Percentiles rank a stretch among this genome's conserved stretches.
phyloP scores from a whole-genome alignment of 2,888 invertebrate genomes.

The Sussaba pulchella region DNA sequence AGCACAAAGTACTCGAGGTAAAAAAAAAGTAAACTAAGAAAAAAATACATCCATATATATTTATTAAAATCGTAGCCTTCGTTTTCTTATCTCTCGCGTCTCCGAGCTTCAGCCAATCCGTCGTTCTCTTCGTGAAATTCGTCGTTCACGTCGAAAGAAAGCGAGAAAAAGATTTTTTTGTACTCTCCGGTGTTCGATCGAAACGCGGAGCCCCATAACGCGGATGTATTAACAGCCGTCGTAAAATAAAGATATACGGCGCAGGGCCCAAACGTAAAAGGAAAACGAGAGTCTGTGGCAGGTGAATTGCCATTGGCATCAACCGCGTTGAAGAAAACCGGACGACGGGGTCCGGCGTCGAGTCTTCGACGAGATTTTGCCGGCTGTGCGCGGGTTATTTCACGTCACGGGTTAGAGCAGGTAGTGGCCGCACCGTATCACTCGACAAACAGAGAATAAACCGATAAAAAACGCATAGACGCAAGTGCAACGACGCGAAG shows the following conservation, averaged over 20 bases:
- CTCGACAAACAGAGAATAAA: conserved; percentile 53
- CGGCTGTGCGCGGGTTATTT: conserved; percentile 15
- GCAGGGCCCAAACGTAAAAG: conserved; percentile 13
- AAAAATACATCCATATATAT: neutral
- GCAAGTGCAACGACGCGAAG: neutral
- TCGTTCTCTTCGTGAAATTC: neutral
- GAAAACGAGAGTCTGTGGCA: conserved; percentile 29
- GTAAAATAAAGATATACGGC: conserved; percentile 49
- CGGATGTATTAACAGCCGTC: conserved; percentile 24
- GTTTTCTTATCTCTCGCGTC: conserved; percentile 60
- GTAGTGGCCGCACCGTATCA: conserved; percentile 40
- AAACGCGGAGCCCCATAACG: conserved; percentile 25
- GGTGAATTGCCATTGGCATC: conserved; percentile 56
- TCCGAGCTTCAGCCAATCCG: too few relatives aligned
- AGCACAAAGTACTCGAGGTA: conserved; percentile 20
- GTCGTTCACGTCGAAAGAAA: conserved; percentile 27
- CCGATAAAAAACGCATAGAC: conserved; percentile 30
- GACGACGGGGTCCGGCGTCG: conserved; percentile 17
- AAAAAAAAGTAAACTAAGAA: conserved; percentile 33
- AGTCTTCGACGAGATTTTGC: neutral
- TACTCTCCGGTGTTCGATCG: conserved; percentile 35
- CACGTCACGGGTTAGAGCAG: conserved; percentile 20
- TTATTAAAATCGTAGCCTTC: conserved; percentile 53
- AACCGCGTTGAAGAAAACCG: conserved; percentile 8
- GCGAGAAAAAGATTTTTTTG: conserved; percentile 35